These are phyloP conservation scores for Umimayanthus kanabou DNA, from an alignment of 92 coral and sea anemone species.

Conservation along the genomic window DNA sequence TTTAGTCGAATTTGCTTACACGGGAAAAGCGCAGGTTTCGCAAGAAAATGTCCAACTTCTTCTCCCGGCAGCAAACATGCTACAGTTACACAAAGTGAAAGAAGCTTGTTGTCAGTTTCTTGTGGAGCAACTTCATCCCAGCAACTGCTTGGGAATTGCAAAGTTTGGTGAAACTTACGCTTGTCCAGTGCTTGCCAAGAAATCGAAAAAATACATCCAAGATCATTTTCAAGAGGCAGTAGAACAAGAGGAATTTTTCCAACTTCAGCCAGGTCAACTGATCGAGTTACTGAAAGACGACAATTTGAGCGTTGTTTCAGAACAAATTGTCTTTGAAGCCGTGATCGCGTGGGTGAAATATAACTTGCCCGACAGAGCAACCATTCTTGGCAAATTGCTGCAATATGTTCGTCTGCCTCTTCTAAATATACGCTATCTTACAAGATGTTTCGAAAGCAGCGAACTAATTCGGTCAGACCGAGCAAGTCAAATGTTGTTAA, in stretches of 20 bases:
- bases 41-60: constrained; percentile 85
- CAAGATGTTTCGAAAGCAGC: constrained; percentile 68
- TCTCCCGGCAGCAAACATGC: constrained; percentile 97
- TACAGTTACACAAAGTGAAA: constrained; percentile 81
- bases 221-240: constrained; percentile 79
- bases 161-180: constrained; percentile 89
- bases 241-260: constrained; percentile 77
- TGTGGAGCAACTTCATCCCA: constrained; percentile 78
- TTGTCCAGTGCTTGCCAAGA: constrained; percentile 68
- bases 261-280: constrained; percentile 62
- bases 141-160: constrained; percentile 83
- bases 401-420: constrained; percentile 73
- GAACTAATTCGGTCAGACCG: constrained; percentile 78
- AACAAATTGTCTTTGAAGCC: constrained; percentile 85
- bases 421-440: constrained; percentile 69
- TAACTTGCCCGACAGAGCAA: constrained; percentile 63
- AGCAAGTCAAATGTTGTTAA: constrained; percentile 66
- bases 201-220: constrained; percentile 68
- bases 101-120: constrained; percentile 88
- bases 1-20: constrained; percentile 87
- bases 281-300: constrained; percentile 75
- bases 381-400: constrained; percentile 66
- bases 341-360: constrained; percentile 81
- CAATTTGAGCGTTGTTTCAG: constrained; percentile 84
- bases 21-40: constrained; percentile 87